Percentiles rank a stretch among this genome's conserved stretches.
Conservation (phyloP, 2,797 vertebrate genomes). For the Ammospiza maritima region DNA sequence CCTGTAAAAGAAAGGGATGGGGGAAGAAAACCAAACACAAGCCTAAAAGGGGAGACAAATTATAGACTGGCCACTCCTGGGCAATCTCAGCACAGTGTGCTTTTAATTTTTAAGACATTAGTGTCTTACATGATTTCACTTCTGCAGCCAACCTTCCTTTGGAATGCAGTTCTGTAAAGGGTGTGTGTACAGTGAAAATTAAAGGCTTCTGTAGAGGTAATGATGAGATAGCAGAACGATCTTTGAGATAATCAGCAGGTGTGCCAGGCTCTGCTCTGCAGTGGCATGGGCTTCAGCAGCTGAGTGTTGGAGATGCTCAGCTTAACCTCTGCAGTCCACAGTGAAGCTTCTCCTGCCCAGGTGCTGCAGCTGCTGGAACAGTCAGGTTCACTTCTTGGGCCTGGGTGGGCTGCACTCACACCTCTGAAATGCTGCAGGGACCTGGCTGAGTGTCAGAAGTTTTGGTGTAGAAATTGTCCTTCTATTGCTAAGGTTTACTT, state of each 20-base stretch:
- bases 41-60: background rate
- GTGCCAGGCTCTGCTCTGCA: background rate
- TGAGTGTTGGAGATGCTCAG: background rate
- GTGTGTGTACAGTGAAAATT: background rate
- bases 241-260: background rate
- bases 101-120: background rate
- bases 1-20: background rate
- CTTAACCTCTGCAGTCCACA: background rate
- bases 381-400: background rate
- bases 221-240: background rate
- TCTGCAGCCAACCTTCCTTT: background rate
- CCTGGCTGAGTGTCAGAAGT: background rate
- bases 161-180: background rate
- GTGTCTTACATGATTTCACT: background rate
- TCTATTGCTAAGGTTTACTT: background rate
- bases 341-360: background rate
- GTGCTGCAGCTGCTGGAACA: background rate
- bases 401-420: background rate
- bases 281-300: background rate
- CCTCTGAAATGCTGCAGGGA: background rate
- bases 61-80: background rate
- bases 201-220: background rate
- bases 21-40: background rate
- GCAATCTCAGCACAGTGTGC: background rate
- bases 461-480: background rate